A percentile compares a stretch with the other conserved stretches of the same genome.
These are phyloP conservation scores for Hylia prasina DNA, from an alignment of 2,113 vertebrate species.

Conservation along the genomic window DNA sequence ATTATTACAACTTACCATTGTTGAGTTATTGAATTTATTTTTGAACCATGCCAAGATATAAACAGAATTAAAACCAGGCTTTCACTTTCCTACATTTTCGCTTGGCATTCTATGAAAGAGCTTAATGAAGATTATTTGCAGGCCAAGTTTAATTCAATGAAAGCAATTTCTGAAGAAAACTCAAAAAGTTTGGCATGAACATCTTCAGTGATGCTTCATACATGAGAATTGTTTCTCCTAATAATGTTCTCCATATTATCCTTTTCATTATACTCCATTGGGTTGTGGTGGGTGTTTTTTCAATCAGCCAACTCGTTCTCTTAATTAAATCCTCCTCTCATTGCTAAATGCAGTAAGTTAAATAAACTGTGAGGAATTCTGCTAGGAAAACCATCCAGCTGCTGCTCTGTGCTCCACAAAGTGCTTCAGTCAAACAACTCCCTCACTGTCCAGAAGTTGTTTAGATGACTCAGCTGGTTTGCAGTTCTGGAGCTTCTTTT, in stretches of 20 bases:
- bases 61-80: not conserved
- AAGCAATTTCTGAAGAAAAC: not conserved
- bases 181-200: not conserved
- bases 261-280: not conserved
- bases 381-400: not conserved
- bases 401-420: not conserved
- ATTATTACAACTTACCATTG: not conserved
- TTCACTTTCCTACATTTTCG: not conserved
- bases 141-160: not conserved
- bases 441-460: not conserved
- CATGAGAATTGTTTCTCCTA: not conserved
- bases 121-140: not conserved
- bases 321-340: not conserved
- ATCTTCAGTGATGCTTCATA: not conserved
- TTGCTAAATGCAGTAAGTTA: not conserved
- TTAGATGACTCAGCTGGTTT: not conserved
- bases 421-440: not conserved
- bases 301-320: not conserved
- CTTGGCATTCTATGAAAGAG: not conserved
- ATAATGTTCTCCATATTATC: not conserved
- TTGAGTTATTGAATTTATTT: not conserved
- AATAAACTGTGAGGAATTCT: not conserved
- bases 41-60: not conserved
- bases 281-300: not conserved
- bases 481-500: not conserved